phyloP scores from a whole-genome alignment of 2,888 invertebrate species.

The Baccha elongata region DNA sequence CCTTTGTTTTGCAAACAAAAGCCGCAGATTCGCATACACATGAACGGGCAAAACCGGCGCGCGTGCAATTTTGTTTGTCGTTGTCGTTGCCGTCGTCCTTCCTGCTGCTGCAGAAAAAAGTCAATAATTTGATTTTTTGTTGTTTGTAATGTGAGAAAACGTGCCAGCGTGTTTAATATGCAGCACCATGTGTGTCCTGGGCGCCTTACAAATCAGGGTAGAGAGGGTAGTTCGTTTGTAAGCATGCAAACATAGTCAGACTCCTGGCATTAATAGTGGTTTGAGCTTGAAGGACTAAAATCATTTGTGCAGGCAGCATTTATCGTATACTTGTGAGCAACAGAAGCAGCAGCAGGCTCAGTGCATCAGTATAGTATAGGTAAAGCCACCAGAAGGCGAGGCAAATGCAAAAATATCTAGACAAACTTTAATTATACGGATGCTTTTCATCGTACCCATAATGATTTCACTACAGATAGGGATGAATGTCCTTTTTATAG shows the following conservation, averaged over 20 bases:
- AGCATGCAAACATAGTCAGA: conserved; percentile 5
- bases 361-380: conserved; percentile 5
- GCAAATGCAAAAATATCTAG: conserved; percentile 22
- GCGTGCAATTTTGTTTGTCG: conserved; percentile 8
- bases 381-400: conserved; percentile 12
- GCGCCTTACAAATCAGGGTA: conserved; percentile 19
- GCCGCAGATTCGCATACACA: conserved; percentile 31
- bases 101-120: conserved; percentile 35
- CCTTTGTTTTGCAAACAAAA: conserved; percentile 54
- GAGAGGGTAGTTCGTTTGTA: neutral
- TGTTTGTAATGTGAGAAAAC: conserved; percentile 10
- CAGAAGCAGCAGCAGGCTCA: conserved; percentile 5
- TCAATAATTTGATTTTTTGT: conserved; percentile 51
- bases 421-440: conserved; percentile 69
- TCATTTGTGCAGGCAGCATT: conserved; percentile 62
- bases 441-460: conserved; percentile 58
- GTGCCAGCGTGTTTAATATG: conserved; percentile 31
- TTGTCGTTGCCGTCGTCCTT: conserved; percentile 15
- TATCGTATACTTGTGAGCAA: conserved; percentile 49
- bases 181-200: conserved; percentile 46
- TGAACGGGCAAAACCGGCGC: conserved; percentile 28
- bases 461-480: conserved; percentile 58
- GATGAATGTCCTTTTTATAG: conserved; percentile 71
- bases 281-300: conserved; percentile 61
- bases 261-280: conserved; percentile 28